Evolutionary conservation across 2,113 vertebrate genomes (phyloP), one percentile per base, ranked within the genome.

Genomic region (Perca flavescens): DNA sequence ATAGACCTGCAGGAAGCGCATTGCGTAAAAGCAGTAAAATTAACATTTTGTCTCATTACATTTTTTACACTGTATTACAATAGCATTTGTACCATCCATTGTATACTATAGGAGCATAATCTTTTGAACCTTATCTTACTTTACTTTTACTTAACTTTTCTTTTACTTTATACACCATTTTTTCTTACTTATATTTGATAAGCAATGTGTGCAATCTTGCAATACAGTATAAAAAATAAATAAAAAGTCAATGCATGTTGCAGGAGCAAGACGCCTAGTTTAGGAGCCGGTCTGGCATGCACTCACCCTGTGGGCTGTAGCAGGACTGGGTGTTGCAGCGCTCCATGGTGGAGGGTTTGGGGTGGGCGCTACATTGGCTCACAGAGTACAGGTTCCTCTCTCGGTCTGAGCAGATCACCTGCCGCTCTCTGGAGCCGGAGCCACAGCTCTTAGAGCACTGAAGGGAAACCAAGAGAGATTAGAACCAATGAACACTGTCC

Each of bases 371-470:
- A 14, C 98, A 99, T 0, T 49, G 94, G 77, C 94, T 94, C 19
- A 94, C 92, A 25, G 90, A 89, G 86, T 96, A 96, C 86, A 96
- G 89, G 80, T 95, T 94, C 75, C 95, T 95, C 1, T 96, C 93
- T 0, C 79, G 72, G 0, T 96, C 91, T 3, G 97, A 95, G 28
- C 98, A 99, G 93, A 96, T 91, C 81, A 98, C 97, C 89, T 96
- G 97, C 2, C 98, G 96, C 8, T 96, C 97, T 78, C 97, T 93
- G 13, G 95, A 94, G 40, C 98, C 98, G 0, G 94, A 94, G 64
- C 72, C 74, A 36, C 98, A 99, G 92, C 97, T 99, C 91, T 90
- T 96, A 0, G 98, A 97, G 90, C 98, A 99, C 98, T 99, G 89
- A 34, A 53, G 82, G 72, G 17, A 22, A 61, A 63, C 0, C 7